phyloP scores from a whole-genome alignment of 2,888 invertebrate genomes.

The Agrilus mali region DNA sequence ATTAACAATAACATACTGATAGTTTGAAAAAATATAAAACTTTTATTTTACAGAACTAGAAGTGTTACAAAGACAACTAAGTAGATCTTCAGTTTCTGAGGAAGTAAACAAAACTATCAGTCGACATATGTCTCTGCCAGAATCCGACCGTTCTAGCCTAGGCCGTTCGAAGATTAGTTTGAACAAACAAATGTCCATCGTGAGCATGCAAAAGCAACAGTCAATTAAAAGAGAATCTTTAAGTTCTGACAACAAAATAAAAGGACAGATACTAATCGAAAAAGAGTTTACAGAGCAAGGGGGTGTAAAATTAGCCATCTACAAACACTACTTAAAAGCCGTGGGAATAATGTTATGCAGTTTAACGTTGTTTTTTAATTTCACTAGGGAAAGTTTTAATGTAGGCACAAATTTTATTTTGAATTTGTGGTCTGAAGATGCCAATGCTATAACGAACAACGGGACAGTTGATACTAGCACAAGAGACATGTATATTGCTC shows the following conservation, averaged over 20 bases:
- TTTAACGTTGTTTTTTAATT: conserved; percentile 66
- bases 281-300: conserved; percentile 85
- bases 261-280: conserved; percentile 60
- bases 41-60: conserved; percentile 39
- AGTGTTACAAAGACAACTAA: conserved; percentile 63
- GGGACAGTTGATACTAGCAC: conserved; percentile 42
- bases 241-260: conserved; percentile 37
- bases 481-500: conserved; percentile 71
- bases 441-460: conserved; percentile 33
- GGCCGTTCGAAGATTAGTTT: conserved; percentile 31
- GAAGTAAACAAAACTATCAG: conserved; percentile 55
- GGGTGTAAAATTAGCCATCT: conserved; percentile 78
- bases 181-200: conserved; percentile 31
- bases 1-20: conserved; percentile 7
- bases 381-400: conserved; percentile 70
- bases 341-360: conserved; percentile 65
- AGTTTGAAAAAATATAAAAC: conserved; percentile 19
- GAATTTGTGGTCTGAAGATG: conserved; percentile 65
- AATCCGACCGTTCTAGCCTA: conserved; percentile 54
- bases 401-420: conserved; percentile 83
- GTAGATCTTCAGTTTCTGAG: conserved; percentile 41
- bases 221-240: conserved; percentile 12
- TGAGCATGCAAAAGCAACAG: conserved; percentile 14
- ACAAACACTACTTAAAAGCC: conserved; percentile 76
- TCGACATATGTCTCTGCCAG: conserved; percentile 58